Percentiles rank a stretch among this genome's conserved stretches.
Evolutionary conservation across 2,113 vertebrate genomes (phyloP).

Genomic region (Cathartes aura): DNA sequence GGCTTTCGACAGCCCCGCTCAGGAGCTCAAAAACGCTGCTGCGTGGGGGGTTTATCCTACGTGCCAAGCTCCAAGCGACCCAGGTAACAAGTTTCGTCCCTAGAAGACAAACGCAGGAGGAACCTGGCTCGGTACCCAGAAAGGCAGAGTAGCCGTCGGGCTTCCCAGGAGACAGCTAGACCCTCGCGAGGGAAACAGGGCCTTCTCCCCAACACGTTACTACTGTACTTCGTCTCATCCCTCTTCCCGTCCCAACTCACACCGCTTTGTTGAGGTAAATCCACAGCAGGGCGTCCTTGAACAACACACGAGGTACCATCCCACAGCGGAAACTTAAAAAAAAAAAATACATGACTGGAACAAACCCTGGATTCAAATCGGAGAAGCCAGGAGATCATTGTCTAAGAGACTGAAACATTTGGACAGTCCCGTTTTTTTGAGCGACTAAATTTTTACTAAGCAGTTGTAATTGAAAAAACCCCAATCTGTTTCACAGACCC

Average conservation of each 20-base stretch:
- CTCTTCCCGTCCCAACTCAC: neutral
- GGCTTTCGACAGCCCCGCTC: too few species aligned
- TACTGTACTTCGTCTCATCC: accelerated
- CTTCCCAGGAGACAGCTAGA: too few species aligned
- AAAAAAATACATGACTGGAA: accelerated
- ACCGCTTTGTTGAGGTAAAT: neutral
- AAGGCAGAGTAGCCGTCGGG: neutral
- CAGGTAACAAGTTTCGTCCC: too few species aligned
- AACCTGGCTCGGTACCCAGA: neutral
- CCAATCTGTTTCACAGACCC: neutral
- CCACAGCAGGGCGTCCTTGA: neutral
- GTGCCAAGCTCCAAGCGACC: neutral
- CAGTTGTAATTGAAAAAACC: neutral
- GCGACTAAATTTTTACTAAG: neutral
- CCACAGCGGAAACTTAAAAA: too few species aligned
- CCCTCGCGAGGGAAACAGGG: accelerated
- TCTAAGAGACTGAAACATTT: neutral
- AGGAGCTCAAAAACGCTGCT: accelerated
- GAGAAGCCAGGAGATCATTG: neutral
- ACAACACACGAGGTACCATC: too few species aligned
- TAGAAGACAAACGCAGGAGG: neutral
- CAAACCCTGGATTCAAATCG: neutral
- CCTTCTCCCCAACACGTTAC: accelerated
- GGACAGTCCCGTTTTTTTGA: neutral
- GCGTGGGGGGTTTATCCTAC: neutral